These are phyloP conservation scores for Oscheius sp. DNA, from an alignment of 2,888 invertebrate genomes.

Conservation along the genomic window DNA sequence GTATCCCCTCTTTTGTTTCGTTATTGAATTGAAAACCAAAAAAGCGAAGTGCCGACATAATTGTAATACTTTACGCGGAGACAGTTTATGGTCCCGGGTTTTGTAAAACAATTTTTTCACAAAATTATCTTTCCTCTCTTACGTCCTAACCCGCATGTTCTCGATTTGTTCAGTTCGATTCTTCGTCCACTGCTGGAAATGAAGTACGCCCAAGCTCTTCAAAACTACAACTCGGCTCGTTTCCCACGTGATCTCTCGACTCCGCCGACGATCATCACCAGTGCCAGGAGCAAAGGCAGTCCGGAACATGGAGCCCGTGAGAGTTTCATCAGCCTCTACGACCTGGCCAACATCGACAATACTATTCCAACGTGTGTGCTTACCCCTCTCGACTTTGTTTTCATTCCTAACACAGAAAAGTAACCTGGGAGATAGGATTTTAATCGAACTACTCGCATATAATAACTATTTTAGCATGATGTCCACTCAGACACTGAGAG, in stretches of 20 bases:
- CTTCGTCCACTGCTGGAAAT: conserved; percentile 39
- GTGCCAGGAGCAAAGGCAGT: conserved; percentile 10
- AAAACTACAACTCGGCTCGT: not conserved
- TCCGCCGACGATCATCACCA: conserved; percentile 34
- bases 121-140: not conserved
- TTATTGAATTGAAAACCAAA: no score
- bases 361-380: conserved; percentile 36
- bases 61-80: no score
- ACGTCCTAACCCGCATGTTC: conserved; percentile 29
- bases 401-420: conserved; percentile 22
- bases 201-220: conserved; percentile 13
- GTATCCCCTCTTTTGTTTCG: no score
- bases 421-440: conserved; percentile 6
- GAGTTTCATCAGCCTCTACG: conserved; percentile 37
- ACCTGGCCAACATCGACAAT: conserved; percentile 34
- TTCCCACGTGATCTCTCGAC: conserved; percentile 34
- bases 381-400: conserved; percentile 11
- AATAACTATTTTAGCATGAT: conserved; percentile 31
- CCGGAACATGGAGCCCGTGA: not conserved
- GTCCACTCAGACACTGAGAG: conserved; percentile 30
- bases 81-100: no score
- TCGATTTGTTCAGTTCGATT: conserved; percentile 36
- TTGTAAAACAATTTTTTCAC: no score
- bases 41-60: no score
- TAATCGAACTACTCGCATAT: not conserved